A percentile compares a stretch with the other conserved stretches of the same genome.
These are phyloP conservation scores for Merops nubicus DNA, from an alignment of 2,113 vertebrate species.

Conservation along the genomic window DNA sequence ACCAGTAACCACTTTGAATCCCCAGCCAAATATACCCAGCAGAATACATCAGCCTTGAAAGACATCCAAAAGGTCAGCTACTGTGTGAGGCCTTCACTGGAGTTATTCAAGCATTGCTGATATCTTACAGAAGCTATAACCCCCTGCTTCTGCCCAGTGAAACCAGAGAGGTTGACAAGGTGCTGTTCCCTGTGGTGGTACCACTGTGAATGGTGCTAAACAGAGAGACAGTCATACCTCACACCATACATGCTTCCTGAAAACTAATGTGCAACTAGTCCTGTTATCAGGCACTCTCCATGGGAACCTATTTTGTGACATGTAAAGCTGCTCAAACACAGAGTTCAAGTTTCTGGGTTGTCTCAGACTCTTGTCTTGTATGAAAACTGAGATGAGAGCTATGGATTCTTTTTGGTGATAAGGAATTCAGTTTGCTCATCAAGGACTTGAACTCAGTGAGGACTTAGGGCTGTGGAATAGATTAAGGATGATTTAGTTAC, in stretches of 20 bases:
- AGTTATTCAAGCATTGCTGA: not conserved
- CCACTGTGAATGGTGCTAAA: not conserved
- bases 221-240: not conserved
- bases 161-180: not conserved
- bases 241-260: not conserved
- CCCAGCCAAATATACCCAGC: not conserved
- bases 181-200: not conserved
- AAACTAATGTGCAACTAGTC: not conserved
- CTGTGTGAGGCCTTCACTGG: not conserved
- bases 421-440: not conserved
- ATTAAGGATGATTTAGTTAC: not conserved
- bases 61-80: not conserved
- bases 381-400: not conserved
- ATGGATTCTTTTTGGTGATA: not conserved
- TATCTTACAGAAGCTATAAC: not conserved
- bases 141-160: not conserved
- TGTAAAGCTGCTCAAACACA: not conserved
- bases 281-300: fast-evolving
- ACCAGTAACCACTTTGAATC: not conserved
- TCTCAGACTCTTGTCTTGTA: not conserved
- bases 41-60: not conserved
- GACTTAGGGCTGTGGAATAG: not conserved
- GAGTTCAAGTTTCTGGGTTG: not conserved
- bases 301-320: not conserved
- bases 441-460: not conserved